A percentile compares a stretch with the other conserved stretches of the same genome.
Conservation (phyloP, 2,113 vertebrate species). For the Polyodon spathula region DNA sequence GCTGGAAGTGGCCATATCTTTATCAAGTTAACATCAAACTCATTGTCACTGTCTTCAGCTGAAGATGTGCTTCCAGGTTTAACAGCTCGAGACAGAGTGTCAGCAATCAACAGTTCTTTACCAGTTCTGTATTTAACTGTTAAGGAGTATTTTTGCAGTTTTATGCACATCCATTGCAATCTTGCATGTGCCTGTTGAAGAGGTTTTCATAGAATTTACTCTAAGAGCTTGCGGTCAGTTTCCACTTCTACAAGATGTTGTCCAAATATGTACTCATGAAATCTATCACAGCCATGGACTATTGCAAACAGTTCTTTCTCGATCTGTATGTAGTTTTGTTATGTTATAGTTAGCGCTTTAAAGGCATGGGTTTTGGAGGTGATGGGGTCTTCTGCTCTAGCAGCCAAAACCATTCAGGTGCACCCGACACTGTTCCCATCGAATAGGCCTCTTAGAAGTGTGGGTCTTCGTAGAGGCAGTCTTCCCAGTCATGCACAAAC, state of each 20-base stretch:
- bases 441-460: no score
- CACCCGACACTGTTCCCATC: no score
- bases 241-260: slow-evolving; percentile 6
- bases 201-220: slow-evolving; percentile 11
- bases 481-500: no score
- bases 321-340: slow-evolving; percentile 1
- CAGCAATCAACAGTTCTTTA: neutral
- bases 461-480: no score
- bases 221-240: slow-evolving; percentile 13
- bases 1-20: neutral
- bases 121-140: neutral
- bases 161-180: slow-evolving; percentile 7
- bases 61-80: neutral
- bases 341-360: neutral
- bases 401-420: no score
- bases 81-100: neutral
- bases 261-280: slow-evolving; percentile 19
- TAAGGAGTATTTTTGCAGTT: neutral
- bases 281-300: slow-evolving; percentile 10
- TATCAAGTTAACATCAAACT: neutral
- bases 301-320: slow-evolving; percentile 4
- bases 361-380: slow-evolving; percentile 2
- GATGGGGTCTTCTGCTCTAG: no score
- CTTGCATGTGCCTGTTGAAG: neutral
- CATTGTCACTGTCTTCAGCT: neutral